Conservation (phyloP, 2,888 invertebrate species). For the Tricholauxania praeusta region DNA sequence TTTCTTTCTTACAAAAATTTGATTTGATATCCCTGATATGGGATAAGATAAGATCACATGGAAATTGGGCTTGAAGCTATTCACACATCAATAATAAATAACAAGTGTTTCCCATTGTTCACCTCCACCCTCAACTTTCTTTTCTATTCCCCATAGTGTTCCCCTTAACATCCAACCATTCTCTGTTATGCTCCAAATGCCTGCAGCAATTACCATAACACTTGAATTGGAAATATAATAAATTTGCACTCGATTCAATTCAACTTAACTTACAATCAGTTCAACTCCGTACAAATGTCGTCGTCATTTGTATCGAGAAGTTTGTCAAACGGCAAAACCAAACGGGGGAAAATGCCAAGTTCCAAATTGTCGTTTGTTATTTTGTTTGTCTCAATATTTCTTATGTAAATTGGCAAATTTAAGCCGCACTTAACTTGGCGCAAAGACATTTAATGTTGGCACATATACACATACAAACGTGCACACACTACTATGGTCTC, state of each 20-base stretch:
- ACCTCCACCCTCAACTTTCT: background rate
- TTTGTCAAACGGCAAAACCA: slow-evolving; percentile 54
- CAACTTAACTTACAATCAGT: background rate
- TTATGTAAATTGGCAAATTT: slow-evolving; percentile 39
- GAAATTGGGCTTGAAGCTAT: too few species aligned
- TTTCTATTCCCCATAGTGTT: too few species aligned
- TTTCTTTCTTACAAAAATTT: too few species aligned
- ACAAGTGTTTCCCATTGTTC: background rate
- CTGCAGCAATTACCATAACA: background rate
- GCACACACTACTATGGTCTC: background rate
- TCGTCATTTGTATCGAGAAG: slow-evolving; percentile 51
- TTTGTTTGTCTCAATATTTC: slow-evolving; percentile 32
- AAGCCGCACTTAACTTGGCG: slow-evolving; percentile 37
- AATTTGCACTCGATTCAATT: background rate
- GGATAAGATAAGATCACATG: too few species aligned
- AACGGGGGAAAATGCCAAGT: slow-evolving; percentile 42
- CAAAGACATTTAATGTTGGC: slow-evolving; percentile 20
- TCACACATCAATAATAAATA: too few species aligned
- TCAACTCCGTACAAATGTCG: background rate
- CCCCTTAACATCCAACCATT: too few species aligned
- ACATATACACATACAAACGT: background rate
- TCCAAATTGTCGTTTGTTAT: slow-evolving; percentile 22
- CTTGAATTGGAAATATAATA: background rate
- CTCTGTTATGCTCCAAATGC: background rate
- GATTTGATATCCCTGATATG: too few species aligned